A percentile compares a stretch with the other conserved stretches of the same genome.
Conservation (phyloP, 2,113 vertebrate species). For the Sula dactylatra region DNA sequence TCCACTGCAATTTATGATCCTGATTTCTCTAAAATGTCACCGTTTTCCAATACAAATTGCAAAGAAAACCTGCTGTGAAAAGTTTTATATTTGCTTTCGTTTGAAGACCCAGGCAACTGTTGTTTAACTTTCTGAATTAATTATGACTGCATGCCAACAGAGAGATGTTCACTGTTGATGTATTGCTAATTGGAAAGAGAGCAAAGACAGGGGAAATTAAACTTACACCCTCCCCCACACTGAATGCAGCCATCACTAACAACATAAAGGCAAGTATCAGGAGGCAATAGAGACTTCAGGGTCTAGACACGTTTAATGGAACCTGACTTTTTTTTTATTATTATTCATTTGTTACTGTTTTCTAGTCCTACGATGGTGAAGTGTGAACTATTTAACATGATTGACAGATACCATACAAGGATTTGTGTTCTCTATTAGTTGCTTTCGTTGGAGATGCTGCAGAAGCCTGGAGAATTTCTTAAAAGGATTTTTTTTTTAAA, state of each 20-base stretch:
- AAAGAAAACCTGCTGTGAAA: constrained; percentile 61
- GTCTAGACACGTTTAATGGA: not conserved
- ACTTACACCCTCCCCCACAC: constrained; percentile 38
- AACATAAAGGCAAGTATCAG: not conserved
- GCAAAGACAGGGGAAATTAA: constrained; percentile 62
- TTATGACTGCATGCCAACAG: constrained; percentile 71
- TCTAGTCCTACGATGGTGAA: not conserved
- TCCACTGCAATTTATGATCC: not conserved
- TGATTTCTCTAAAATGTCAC: not conserved
- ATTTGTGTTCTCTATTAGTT: not conserved
- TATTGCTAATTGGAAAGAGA: constrained; percentile 67
- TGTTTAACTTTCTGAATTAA: constrained; percentile 50
- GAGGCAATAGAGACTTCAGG: not conserved
- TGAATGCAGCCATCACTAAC: not conserved
- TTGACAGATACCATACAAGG: not conserved
- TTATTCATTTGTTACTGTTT: not conserved
- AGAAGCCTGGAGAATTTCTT: not conserved
- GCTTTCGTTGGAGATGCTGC: not conserved
- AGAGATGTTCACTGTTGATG: constrained; percentile 64
- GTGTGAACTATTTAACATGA: not conserved
- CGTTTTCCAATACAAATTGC: constrained; percentile 44
- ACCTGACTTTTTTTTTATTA: not conserved
- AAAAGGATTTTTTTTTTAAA: not conserved
- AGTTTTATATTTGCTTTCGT: constrained; percentile 55
- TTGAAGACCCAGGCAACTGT: constrained; percentile 67